Base-by-base conservation (phyloP, 2,113 vertebrate genomes). In the Ctenodactylus gundi region DNA sequence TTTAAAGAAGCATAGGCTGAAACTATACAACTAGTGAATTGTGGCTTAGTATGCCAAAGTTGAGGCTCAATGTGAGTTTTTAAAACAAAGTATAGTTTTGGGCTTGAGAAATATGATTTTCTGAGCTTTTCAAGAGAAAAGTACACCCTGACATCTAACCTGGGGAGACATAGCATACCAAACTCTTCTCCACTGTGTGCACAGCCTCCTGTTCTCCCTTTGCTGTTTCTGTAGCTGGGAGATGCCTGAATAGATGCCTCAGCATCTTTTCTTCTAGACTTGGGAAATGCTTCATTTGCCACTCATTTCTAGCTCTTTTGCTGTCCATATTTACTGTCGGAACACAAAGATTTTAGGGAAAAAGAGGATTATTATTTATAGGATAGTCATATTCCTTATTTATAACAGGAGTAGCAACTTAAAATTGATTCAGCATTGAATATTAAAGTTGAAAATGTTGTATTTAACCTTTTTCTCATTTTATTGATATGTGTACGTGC, bases 21-120 rank as follows among this genome's bases (percentile, higher is more conserved):
- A 88, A n/a, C 46, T 67, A 67, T 27, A n/a, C 21, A 53, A 1
- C 83, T 84, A 83, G 18, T 84, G 31, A 80, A 64, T 85, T 91
- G 18, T 60, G 34, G 21, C 25, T 90, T 84, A 31, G 51, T 81
- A 81, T 81, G 10, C 44, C 34, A 80, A 84, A 84, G 39, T n/a
- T 88, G 49, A 94, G n/a, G 88, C 65, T 93, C 85, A 76, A 5
- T 91, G 21, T 57, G 82, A 82, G 85, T 83, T 89, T 67, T 29
- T 10, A 87, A 57, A 84, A 68, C 68, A 84, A 90, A 92, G 68
- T 86, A 8, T 73, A 67, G 49, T 90, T 92, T 77, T 13, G 31
- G 39, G 3, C 34, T 78, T 83, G 51, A 75, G 78, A 88, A 68
- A 91, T 18, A 46, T 77, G 36, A 72, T 85, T 86, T 17, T 67